Evolutionary conservation across 2,888 invertebrate genomes (phyloP).

Genomic region (Polietes domitor): DNA sequence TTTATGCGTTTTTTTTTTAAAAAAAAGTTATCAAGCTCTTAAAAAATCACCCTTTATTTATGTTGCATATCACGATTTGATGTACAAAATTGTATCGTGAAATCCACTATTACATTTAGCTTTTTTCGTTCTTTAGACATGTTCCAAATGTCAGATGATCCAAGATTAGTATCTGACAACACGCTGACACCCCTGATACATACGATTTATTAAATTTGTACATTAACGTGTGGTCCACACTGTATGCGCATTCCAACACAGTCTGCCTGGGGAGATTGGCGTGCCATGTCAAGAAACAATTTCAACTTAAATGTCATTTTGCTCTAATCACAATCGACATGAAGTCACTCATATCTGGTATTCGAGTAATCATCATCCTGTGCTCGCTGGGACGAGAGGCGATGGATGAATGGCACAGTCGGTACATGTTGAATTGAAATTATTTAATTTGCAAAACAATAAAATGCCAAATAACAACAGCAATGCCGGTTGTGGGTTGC

Average conservation of each 20-base stretch:
- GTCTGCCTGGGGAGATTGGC: constrained; percentile 74
- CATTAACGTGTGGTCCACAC: constrained; percentile 45
- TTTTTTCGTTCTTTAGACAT: too few species aligned
- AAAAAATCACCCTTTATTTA: too few species aligned
- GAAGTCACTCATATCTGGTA: constrained; percentile 45
- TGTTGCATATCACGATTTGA: too few species aligned
- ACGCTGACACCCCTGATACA: too few species aligned
- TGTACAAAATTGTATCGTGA: too few species aligned
- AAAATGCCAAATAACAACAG: constrained; percentile 53
- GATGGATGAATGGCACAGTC: background rate
- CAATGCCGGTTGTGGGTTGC: too few species aligned
- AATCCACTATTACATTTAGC: too few species aligned
- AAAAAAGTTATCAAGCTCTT: too few species aligned
- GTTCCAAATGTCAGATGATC: too few species aligned
- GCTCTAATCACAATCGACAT: constrained; percentile 71
- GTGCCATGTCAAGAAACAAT: constrained; percentile 81
- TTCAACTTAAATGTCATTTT: constrained; percentile 72
- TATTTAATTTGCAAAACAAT: constrained; percentile 63
- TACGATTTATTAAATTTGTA: background rate
- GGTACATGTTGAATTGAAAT: constrained; percentile 52
- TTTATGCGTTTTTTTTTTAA: too few species aligned
- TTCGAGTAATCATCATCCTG: constrained; percentile 38
- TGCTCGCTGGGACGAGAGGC: background rate
- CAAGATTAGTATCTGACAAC: too few species aligned
- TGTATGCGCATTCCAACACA: constrained; percentile 48